Evolutionary conservation across 2,797 vertebrate genomes (phyloP).

Genomic region (Oreochromis grahami): DNA sequence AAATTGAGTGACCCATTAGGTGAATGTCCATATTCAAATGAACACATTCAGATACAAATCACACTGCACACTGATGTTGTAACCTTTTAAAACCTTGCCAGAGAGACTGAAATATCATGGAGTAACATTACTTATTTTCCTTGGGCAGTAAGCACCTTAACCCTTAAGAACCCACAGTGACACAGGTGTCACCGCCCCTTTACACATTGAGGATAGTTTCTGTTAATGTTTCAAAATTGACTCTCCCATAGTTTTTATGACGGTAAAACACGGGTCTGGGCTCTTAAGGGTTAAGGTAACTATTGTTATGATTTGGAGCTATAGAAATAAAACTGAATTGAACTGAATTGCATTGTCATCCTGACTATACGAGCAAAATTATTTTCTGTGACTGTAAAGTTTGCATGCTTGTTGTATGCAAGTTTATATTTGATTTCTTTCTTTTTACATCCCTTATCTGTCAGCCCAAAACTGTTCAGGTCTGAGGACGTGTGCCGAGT

Average conservation of each 20-base stretch:
- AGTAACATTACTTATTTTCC: not conserved
- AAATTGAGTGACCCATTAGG: not conserved
- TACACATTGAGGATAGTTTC: too few relatives aligned
- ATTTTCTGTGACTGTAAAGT: not conserved
- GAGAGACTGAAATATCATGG: accelerated
- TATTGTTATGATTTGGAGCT: not conserved
- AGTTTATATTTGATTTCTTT: not conserved
- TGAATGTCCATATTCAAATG: not conserved
- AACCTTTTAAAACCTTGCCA: not conserved
- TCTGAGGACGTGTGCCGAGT: constrained; percentile 85
- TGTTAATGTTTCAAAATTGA: too few relatives aligned
- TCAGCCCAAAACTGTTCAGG: constrained; percentile 91
- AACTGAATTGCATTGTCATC: not conserved
- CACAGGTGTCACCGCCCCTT: too few relatives aligned
- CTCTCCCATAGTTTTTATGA: too few relatives aligned
- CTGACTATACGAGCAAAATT: not conserved
- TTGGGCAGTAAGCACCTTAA: accelerated
- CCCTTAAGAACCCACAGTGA: too few relatives aligned
- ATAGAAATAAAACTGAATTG: not conserved
- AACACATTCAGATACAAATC: not conserved
- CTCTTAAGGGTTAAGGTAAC: too few relatives aligned
- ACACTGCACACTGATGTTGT: not conserved
- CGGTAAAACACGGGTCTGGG: too few relatives aligned
- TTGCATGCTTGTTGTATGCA: not conserved
- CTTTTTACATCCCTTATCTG: not conserved